Evolutionary conservation across 2,113 vertebrate species (phyloP).

Genomic region (Seriola dumerili): DNA sequence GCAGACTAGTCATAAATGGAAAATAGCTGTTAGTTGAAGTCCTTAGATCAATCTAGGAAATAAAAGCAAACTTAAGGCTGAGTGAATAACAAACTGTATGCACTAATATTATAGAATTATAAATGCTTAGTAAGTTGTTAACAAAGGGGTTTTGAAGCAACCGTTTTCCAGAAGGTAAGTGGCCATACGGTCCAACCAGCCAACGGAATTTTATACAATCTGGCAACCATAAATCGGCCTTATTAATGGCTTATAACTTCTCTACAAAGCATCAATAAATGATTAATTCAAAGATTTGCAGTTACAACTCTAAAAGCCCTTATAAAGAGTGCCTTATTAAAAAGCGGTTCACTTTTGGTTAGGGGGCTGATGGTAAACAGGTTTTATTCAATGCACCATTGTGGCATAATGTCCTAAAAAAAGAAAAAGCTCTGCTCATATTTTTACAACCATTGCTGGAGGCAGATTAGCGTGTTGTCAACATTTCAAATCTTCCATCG

Average conservation of each 20-base stretch:
- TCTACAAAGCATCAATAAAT: neutral
- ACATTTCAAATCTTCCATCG: neutral
- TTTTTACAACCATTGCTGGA: neutral
- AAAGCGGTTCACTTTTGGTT: conserved; percentile 14
- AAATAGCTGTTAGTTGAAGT: too few relatives aligned
- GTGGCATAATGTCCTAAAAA: neutral
- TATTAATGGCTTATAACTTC: neutral
- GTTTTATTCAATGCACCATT: neutral
- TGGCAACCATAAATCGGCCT: neutral
- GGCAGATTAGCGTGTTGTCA: conserved; percentile 1
- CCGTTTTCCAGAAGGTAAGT: neutral
- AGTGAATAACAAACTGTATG: neutral
- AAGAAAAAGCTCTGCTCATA: neutral
- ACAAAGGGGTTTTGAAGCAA: neutral
- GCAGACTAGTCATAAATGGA: too few relatives aligned
- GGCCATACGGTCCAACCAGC: neutral
- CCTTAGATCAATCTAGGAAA: too few relatives aligned
- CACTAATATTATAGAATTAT: neutral
- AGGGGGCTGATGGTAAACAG: conserved; percentile 16
- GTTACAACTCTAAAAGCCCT: neutral
- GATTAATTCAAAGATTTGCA: neutral
- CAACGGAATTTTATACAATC: neutral
- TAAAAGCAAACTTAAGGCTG: neutral
- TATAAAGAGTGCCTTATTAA: neutral
- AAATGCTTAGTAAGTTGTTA: neutral